These are phyloP conservation scores for Peromyscus leucopus DNA, from an alignment of 2,113 vertebrate species.

Conservation along the genomic window DNA sequence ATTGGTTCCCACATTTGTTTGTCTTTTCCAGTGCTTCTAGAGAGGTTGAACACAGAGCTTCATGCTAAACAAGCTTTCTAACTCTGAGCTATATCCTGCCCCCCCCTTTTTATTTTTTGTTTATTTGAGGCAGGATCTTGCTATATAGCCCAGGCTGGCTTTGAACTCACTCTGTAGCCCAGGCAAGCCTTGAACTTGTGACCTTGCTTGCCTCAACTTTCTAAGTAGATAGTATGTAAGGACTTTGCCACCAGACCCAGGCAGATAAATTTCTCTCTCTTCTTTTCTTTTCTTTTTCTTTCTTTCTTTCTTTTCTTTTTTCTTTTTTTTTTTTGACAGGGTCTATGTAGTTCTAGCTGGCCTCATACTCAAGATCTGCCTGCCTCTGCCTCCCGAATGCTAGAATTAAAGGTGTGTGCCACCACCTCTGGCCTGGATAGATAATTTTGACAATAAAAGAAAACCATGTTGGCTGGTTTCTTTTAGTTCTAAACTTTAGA, in stretches of 20 bases:
- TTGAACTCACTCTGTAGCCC: not conserved
- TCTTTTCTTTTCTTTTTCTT: not conserved
- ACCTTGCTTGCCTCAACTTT: not conserved
- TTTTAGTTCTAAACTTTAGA: constrained; percentile 44
- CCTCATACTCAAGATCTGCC: not conserved
- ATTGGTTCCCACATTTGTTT: not conserved
- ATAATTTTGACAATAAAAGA: not conserved
- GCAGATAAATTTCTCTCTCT: not conserved
- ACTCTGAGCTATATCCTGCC: not conserved
- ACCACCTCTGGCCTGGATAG: not conserved
- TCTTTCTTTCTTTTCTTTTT: not conserved
- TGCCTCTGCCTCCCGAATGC: not conserved
- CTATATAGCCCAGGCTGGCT: not conserved
- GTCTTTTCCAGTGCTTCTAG: not conserved
- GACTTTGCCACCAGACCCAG: not conserved
- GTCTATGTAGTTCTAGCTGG: not conserved
- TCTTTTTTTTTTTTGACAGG: not conserved
- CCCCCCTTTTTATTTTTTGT: not conserved
- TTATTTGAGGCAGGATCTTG: not conserved
- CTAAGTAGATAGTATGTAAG: not conserved
- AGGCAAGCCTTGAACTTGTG: not conserved
- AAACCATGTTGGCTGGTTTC: not conserved
- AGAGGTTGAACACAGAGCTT: too few relatives aligned
- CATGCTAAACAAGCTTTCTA: not conserved
- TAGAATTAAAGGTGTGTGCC: not conserved